Evolutionary conservation across 2,888 invertebrate genomes (phyloP).

Genomic region (Auanema sp.): DNA sequence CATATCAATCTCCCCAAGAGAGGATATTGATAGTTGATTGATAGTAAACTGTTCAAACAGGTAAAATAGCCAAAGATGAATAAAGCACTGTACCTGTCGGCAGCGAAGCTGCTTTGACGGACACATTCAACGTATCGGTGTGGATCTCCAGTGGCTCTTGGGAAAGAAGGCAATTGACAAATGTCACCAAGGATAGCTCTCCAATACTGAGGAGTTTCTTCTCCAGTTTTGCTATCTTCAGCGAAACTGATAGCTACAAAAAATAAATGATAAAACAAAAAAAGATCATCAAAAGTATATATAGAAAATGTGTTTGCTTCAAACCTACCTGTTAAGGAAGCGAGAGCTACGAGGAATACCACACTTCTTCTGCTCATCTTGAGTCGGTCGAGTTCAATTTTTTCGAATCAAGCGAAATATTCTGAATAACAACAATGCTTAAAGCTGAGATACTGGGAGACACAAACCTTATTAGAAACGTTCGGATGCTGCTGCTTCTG

Average conservation of each 20-base stretch:
- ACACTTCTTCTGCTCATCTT: no score
- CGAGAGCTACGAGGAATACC: no score
- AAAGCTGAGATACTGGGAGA: no score
- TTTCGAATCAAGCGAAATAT: no score
- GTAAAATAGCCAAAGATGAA: background rate
- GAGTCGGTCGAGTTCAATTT: no score
- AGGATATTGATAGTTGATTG: background rate
- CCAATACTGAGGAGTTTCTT: conserved; percentile 58
- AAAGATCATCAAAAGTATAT: background rate
- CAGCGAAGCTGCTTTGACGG: conserved; percentile 48
- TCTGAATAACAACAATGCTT: no score
- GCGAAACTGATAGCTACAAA: conserved; percentile 30
- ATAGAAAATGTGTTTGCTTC: background rate
- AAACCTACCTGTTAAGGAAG: background rate
- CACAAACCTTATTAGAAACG: no score
- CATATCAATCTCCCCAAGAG: background rate
- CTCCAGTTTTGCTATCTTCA: conserved; percentile 43
- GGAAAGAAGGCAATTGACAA: conserved; percentile 61
- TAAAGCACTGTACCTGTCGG: conserved; percentile 45
- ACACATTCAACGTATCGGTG: conserved; percentile 61
- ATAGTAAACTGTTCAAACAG: background rate
- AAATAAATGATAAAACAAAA: background rate
- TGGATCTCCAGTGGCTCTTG: conserved; percentile 58
- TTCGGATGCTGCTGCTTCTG: no score
- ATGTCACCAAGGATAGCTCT: conserved; percentile 61